phyloP scores from a whole-genome alignment of 2,888 invertebrate genomes.

The Criorhina ranunculi region DNA sequence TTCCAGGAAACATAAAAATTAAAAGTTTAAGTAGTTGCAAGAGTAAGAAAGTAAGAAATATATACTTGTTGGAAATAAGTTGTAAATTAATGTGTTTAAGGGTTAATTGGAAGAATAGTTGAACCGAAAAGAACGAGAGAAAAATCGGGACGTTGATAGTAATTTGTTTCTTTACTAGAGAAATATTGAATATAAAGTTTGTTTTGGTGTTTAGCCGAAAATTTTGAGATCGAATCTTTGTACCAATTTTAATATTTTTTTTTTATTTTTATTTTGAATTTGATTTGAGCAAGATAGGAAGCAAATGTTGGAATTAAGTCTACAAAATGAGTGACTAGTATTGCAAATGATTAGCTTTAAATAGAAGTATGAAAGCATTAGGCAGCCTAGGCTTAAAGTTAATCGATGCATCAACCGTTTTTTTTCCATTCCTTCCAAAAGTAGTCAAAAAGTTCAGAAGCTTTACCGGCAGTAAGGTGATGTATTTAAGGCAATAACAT shows the following conservation, averaged over 20 bases:
- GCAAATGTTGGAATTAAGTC: slow-evolving; percentile 8
- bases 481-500: no score
- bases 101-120: slow-evolving; percentile 2
- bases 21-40: slow-evolving; percentile 53
- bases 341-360: no score
- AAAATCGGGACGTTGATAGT: slow-evolving; percentile 50
- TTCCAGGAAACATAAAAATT: slow-evolving; percentile 31
- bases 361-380: no score
- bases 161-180: slow-evolving; percentile 38
- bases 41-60: slow-evolving; percentile 48
- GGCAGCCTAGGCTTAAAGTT: no score
- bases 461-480: no score
- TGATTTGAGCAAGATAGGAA: slow-evolving; percentile 29
- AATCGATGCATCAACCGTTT: no score
- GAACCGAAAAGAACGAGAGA: slow-evolving; percentile 56
- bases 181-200: slow-evolving; percentile 27
- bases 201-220: slow-evolving; percentile 35
- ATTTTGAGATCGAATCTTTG: slow-evolving; percentile 31
- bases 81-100: slow-evolving; percentile 45
- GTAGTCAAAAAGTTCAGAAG: no score
- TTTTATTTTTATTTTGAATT: slow-evolving; percentile 15
- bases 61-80: slow-evolving; percentile 38
- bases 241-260: slow-evolving; percentile 2
- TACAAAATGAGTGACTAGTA: slow-evolving; percentile 23
- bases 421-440: no score